phyloP scores from a whole-genome alignment of 2,797 vertebrate genomes.

The Huso huso region DNA sequence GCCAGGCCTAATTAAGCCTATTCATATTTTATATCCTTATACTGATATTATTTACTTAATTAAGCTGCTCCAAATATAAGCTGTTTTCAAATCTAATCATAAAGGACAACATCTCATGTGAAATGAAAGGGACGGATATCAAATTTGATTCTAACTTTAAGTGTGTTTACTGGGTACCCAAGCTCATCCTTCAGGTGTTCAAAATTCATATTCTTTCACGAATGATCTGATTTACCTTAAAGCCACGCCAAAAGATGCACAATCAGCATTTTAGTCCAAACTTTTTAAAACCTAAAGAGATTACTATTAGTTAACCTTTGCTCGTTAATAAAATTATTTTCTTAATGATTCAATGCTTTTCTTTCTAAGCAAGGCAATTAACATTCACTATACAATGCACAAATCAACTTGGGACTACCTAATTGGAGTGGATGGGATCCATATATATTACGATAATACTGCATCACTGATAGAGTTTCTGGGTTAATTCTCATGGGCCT shows the following conservation, averaged over 20 bases:
- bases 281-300: slow-evolving; percentile 43
- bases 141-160: slow-evolving; percentile 51
- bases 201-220: slow-evolving; percentile 19
- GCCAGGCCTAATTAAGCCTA: slow-evolving; percentile 70
- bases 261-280: slow-evolving; percentile 43
- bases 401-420: slow-evolving; percentile 35
- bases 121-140: slow-evolving; percentile 7
- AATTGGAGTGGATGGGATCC: slow-evolving; percentile 53
- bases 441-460: slow-evolving; percentile 49
- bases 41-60: slow-evolving; percentile 63
- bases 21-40: slow-evolving; percentile 63
- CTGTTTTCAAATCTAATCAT: slow-evolving; percentile 58
- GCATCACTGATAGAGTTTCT: slow-evolving; percentile 42
- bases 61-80: slow-evolving; percentile 59
- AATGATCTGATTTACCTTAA: slow-evolving; percentile 45
- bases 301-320: slow-evolving; percentile 43
- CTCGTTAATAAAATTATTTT: slow-evolving; percentile 53
- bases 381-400: slow-evolving; percentile 48
- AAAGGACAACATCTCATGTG: slow-evolving; percentile 41
- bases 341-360: slow-evolving; percentile 28
- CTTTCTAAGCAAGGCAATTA: slow-evolving; percentile 48
- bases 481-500: slow-evolving; percentile 8
- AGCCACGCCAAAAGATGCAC: slow-evolving; percentile 27
- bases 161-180: slow-evolving; percentile 23
- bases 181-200: slow-evolving; percentile 28